Percentiles rank a stretch among this genome's conserved stretches.
These are phyloP conservation scores for Baronia brevicornis DNA, from an alignment of 2,888 invertebrate genomes.

Conservation along the genomic window DNA sequence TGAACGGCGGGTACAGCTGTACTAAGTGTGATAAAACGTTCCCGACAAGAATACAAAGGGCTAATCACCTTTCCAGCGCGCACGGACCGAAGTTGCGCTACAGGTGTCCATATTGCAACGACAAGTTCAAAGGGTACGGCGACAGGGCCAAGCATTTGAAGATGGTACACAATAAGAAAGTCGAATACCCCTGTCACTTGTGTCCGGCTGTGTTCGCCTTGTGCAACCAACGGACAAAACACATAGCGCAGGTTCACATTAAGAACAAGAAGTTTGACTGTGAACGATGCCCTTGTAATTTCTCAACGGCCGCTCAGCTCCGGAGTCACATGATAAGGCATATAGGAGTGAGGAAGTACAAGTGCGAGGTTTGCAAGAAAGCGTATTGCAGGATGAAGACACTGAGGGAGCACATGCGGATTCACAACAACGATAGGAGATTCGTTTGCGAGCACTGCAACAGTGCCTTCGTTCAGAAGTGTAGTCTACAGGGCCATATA, in stretches of 20 bases:
- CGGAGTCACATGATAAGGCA: conserved; percentile 53
- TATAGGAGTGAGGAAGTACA: conserved; percentile 39
- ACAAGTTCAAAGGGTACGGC: conserved; percentile 47
- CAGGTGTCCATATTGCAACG: conserved; percentile 46
- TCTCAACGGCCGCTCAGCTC: conserved; percentile 43
- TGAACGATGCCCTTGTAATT: conserved; percentile 40
- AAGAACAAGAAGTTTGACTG: conserved; percentile 46
- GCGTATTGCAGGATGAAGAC: conserved; percentile 48
- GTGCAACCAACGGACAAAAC: conserved; percentile 51
- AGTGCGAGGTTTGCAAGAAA: conserved; percentile 65
- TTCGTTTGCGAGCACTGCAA: conserved; percentile 61
- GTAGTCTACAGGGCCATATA: conserved; percentile 56
- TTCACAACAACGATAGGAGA: conserved; percentile 56
- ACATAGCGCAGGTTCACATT: conserved; percentile 51
- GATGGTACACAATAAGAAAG: conserved; percentile 38
- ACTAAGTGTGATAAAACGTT: conserved; percentile 45
- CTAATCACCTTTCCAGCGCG: conserved; percentile 35
- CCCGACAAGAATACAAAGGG: conserved; percentile 32
- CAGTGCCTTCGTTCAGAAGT: conserved; percentile 57
- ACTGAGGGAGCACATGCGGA: conserved; percentile 52
- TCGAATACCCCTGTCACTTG: conserved; percentile 52
- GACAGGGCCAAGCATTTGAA: conserved; percentile 44
- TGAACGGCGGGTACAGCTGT: conserved; percentile 36
- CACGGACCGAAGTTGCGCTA: conserved; percentile 42
- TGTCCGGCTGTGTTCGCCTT: conserved; percentile 51